These are phyloP conservation scores for Linepithema humile DNA, from an alignment of 1,140 invertebrate species.

Conservation along the genomic window DNA sequence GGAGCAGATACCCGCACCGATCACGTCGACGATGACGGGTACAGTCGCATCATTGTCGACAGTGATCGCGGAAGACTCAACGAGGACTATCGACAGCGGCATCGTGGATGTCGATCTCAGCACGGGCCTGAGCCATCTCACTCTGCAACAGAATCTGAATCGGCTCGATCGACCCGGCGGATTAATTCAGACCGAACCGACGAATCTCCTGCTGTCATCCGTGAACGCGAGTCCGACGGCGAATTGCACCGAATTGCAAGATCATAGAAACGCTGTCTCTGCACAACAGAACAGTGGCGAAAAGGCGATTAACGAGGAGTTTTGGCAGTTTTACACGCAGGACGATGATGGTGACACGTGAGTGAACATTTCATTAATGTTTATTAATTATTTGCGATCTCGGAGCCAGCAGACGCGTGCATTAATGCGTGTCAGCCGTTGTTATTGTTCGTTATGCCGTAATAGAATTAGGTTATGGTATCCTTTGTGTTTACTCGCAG, in stretches of 20 bases:
- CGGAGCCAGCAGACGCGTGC: neutral
- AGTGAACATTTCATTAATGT: conserved; percentile 78
- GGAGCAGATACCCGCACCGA: neutral
- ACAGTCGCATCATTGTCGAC: too few species aligned
- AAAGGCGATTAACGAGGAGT: conserved; percentile 63
- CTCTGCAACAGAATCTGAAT: conserved; percentile 77
- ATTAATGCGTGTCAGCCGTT: neutral
- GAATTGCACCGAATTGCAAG: neutral
- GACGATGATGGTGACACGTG: conserved; percentile 91
- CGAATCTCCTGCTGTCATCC: conserved; percentile 50
- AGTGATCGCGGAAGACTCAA: neutral
- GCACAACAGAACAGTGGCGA: neutral
- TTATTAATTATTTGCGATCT: neutral
- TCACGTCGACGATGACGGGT: neutral
- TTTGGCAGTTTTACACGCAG: conserved; percentile 86
- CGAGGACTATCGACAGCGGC: conserved; percentile 80
- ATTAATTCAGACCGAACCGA: conserved; percentile 63
- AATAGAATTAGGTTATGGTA: neutral
- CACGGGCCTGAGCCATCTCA: conserved; percentile 84
- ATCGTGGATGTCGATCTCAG: conserved; percentile 83
- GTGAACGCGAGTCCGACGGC: conserved; percentile 10
- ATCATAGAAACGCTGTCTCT: neutral
- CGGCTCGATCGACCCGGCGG: conserved; percentile 11
- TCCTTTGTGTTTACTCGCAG: neutral
- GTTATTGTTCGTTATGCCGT: neutral